Base-by-base conservation (phyloP, 2,888 invertebrate genomes). In the Mythimna albipuncta region DNA sequence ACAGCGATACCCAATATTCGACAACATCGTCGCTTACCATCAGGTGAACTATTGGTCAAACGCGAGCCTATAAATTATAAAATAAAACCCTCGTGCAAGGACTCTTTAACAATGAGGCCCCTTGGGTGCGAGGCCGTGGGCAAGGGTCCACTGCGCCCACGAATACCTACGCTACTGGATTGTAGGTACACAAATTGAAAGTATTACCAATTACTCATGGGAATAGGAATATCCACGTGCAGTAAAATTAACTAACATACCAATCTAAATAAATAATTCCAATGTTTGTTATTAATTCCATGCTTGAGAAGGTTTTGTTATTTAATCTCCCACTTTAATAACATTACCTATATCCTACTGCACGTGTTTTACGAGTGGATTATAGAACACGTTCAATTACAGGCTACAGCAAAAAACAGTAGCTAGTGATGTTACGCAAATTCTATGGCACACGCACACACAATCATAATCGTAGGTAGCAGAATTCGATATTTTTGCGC, bases 371-470 rank as follows among this genome's bases (percentile, higher is more conserved):
- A 11, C 62, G 11, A 47, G n/a, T 32, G 11, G 69, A 69, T 55
- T 65, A 59, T 32, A 44, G 21, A 61, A 69, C 47, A 62, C n/a
- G 38, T 47, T 11, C 26, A 35, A 62, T 58, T 54, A 64, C n/a
- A 66, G 50, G 55, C 44, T 52, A 44, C 10, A 81, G 32, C 44
- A 64, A 47, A 65, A 63, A 81, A 58, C 2, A 44, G 26, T 1
- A 21, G 11, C 32, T 57, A 52, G 26, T 79, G 71, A 81, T 77
- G 66, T 67, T 54, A 77, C 52, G 7, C 16, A 41, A 52, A 61
- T 67, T 52, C 44, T 64, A 66, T 44, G 44, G 13, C 44, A 44
- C 5, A 38, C 38, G 4, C 10, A 19, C 58, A 73, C 16, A 65
- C n/a, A 26, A 26, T 26, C 26, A 58, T 64, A 62, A 65, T 63